Conservation (phyloP, 2,888 invertebrate species). For the Scotopteryx bipunctaria region DNA sequence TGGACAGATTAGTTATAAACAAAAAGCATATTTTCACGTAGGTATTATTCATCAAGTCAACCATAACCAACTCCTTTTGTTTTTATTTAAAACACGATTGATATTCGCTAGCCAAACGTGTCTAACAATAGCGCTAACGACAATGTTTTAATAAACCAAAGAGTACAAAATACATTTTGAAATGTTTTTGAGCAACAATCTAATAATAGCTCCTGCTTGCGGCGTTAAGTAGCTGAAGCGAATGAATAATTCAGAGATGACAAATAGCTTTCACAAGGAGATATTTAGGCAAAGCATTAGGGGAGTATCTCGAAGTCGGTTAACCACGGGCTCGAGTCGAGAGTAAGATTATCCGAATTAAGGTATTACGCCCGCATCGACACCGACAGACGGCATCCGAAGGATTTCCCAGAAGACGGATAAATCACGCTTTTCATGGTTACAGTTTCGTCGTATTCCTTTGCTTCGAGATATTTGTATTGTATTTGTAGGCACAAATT, state of each 20-base stretch:
- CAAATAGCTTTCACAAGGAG: constrained; percentile 40
- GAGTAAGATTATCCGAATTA: constrained; percentile 74
- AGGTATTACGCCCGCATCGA: constrained; percentile 71
- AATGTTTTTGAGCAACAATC: constrained; percentile 36
- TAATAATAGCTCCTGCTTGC: constrained; percentile 26
- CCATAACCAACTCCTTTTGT: constrained; percentile 20
- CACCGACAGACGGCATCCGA: constrained; percentile 52
- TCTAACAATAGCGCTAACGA: constrained; percentile 30
- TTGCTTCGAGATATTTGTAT: constrained; percentile 35
- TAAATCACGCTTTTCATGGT: constrained; percentile 77
- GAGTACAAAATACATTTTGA: constrained; percentile 20
- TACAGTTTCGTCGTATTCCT: constrained; percentile 39
- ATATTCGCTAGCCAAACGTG: constrained; percentile 30
- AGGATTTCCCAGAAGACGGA: constrained; percentile 73
- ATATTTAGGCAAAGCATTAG: constrained; percentile 42
- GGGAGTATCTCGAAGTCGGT: constrained; percentile 45
- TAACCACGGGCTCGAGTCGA: constrained; percentile 56
- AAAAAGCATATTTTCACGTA: constrained; percentile 22
- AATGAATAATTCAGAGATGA: constrained; percentile 39
- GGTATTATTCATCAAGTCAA: constrained; percentile 3
- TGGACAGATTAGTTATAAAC: constrained; percentile 28
- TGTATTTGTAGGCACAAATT: constrained; percentile 32
- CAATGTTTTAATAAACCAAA: constrained; percentile 30
- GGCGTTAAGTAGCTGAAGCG: constrained; percentile 32
- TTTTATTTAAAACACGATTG: constrained; percentile 35